phyloP scores from a whole-genome alignment of 2,797 vertebrate genomes.

The Loriculus beryllinus region DNA sequence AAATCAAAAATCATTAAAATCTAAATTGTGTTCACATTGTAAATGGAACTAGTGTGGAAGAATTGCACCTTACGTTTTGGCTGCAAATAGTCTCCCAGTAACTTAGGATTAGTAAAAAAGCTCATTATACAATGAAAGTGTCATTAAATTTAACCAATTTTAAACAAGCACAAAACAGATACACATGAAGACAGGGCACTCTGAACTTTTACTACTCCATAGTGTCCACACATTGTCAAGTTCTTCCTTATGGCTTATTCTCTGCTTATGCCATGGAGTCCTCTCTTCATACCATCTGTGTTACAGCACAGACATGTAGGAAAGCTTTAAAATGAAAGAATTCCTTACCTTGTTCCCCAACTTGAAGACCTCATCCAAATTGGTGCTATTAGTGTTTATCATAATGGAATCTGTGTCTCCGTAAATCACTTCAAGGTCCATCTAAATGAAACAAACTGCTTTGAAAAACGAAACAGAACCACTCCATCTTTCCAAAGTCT shows the following conservation, averaged over 20 bases:
- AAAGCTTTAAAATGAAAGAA: not conserved
- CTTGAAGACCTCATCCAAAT: slow-evolving; percentile 93
- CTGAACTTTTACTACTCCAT: not conserved
- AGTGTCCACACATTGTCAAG: not conserved
- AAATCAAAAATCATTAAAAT: not conserved
- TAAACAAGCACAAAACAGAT: not conserved
- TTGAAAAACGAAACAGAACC: not conserved
- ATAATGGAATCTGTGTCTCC: slow-evolving; percentile 99
- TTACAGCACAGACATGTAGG: not conserved
- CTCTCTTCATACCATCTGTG: not conserved
- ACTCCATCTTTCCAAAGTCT: not conserved
- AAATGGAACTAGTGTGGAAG: not conserved
- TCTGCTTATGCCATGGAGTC: not conserved
- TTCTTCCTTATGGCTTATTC: not conserved
- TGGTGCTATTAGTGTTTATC: slow-evolving; percentile 96
- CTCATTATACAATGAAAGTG: not conserved
- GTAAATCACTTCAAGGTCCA: slow-evolving; percentile 98
- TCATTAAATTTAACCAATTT: not conserved
- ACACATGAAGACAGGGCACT: not conserved
- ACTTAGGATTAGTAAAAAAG: not conserved
- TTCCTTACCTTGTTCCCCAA: slow-evolving; percentile 90
- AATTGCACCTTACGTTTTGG: not conserved
- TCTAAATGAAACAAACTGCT: slow-evolving; percentile 76
- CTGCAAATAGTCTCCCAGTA: not conserved
- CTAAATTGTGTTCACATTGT: not conserved